Evolutionary conservation across 2,888 invertebrate genomes (phyloP).

Genomic region (Gymnoscelis rufifasciata): DNA sequence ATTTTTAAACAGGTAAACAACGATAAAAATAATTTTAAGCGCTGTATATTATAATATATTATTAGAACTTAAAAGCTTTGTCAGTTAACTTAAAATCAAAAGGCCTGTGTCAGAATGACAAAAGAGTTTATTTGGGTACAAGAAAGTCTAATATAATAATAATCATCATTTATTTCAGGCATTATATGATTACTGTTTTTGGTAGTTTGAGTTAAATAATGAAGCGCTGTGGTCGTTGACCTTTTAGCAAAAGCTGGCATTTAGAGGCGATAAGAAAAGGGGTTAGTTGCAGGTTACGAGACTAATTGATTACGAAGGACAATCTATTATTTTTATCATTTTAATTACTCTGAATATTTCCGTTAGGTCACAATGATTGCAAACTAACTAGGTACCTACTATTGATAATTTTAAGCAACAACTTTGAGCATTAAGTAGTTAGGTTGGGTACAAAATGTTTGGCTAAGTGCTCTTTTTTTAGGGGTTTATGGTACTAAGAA

Average conservation of each 20-base stretch:
- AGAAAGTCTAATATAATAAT: too few relatives aligned
- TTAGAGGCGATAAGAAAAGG: slow-evolving; percentile 20
- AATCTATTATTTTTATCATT: slow-evolving; percentile 13
- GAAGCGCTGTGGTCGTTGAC: slow-evolving; percentile 22
- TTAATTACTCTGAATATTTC: slow-evolving; percentile 10
- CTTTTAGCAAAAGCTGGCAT: slow-evolving; percentile 14
- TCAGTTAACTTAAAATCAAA: too few relatives aligned
- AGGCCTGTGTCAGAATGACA: too few relatives aligned
- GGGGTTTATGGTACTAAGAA: too few relatives aligned
- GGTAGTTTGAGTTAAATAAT: neutral
- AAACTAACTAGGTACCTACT: neutral
- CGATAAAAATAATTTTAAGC: neutral
- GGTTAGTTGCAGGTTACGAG: slow-evolving; percentile 2
- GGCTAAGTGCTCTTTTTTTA: too few relatives aligned
- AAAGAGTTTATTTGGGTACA: too few relatives aligned
- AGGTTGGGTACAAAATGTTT: too few relatives aligned
- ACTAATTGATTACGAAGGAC: slow-evolving; percentile 14
- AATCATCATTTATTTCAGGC: too few relatives aligned
- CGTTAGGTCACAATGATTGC: neutral
- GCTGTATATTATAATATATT: neutral
- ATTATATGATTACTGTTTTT: too few relatives aligned
- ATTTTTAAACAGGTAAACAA: slow-evolving; percentile 2
- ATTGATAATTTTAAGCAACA: too few relatives aligned
- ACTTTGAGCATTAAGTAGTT: too few relatives aligned
- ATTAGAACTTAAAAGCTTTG: neutral